These are phyloP conservation scores for Pseudonaja textilis DNA, from an alignment of 2,113 vertebrate species.

Conservation along the genomic window DNA sequence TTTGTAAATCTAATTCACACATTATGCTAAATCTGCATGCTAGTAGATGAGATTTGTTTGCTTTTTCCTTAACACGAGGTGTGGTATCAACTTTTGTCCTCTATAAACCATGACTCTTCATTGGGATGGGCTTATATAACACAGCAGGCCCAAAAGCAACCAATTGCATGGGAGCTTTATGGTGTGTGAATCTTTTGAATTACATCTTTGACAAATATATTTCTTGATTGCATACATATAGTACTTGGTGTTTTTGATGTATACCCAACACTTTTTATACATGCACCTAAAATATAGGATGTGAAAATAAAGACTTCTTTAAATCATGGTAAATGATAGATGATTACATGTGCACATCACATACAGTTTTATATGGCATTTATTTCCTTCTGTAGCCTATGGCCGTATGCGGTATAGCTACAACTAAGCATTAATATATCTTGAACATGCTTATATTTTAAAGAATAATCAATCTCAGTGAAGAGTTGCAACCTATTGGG, in stretches of 20 bases:
- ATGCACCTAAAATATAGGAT: neutral
- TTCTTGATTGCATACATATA: neutral
- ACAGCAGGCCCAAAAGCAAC: neutral
- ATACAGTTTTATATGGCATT: neutral
- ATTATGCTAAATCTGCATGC: neutral
- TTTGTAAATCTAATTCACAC: neutral
- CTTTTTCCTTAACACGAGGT: neutral
- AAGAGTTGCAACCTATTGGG: neutral
- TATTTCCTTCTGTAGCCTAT: neutral
- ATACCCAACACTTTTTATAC: neutral
- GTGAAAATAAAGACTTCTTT: neutral
- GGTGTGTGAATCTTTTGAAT: neutral
- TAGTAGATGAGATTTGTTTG: neutral
- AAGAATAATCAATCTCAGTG: neutral
- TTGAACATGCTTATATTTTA: neutral
- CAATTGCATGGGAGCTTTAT: neutral
- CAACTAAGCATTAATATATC: neutral
- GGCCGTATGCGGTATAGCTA: neutral
- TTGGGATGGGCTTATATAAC: neutral
- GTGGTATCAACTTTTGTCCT: neutral
- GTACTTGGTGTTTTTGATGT: neutral
- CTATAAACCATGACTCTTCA: neutral
- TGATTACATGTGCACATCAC: neutral
- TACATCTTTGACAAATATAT: neutral
- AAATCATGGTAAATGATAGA: neutral